Evolutionary conservation across 2,113 vertebrate species (phyloP).

Genomic region (Saiga tatarica): DNA sequence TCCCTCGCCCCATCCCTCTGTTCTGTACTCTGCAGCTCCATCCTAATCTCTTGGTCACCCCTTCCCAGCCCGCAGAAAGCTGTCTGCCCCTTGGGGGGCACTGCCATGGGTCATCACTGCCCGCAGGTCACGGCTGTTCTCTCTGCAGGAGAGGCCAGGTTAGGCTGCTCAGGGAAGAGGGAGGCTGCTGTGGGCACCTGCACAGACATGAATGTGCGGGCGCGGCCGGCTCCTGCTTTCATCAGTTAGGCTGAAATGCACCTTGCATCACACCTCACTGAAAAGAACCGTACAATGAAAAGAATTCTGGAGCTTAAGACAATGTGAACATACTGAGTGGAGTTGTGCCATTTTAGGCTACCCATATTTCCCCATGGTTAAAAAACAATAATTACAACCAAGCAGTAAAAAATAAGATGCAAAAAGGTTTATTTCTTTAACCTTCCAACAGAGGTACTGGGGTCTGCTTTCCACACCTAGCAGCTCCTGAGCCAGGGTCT

Average conservation of each 20-base stretch:
- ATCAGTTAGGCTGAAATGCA: not conserved
- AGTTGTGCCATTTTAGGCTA: not conserved
- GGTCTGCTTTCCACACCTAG: not conserved
- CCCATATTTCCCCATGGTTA: not conserved
- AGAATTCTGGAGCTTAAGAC: not conserved
- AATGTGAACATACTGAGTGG: not conserved
- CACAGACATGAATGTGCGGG: not conserved
- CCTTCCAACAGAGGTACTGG: not conserved
- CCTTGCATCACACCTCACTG: not conserved
- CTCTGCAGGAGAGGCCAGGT: not conserved
- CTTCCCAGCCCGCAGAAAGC: not conserved
- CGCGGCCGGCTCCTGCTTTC: not conserved
- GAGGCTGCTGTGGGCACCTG: not conserved
- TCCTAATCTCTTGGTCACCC: not conserved
- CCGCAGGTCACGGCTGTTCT: not conserved
- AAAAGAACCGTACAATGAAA: not conserved
- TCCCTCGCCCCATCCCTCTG: not conserved
- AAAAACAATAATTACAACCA: not conserved
- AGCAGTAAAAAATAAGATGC: not conserved
- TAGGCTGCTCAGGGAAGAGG: not conserved
- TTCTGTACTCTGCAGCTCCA: too few species aligned
- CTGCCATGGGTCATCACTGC: fast-evolving
- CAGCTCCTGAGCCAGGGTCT: not conserved
- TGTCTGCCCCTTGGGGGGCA: not conserved
- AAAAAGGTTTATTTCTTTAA: not conserved